Percentiles rank a stretch among this genome's conserved stretches.
These are phyloP conservation scores for Lacerta viridis DNA, from an alignment of 2,797 vertebrate species.

Conservation along the genomic window DNA sequence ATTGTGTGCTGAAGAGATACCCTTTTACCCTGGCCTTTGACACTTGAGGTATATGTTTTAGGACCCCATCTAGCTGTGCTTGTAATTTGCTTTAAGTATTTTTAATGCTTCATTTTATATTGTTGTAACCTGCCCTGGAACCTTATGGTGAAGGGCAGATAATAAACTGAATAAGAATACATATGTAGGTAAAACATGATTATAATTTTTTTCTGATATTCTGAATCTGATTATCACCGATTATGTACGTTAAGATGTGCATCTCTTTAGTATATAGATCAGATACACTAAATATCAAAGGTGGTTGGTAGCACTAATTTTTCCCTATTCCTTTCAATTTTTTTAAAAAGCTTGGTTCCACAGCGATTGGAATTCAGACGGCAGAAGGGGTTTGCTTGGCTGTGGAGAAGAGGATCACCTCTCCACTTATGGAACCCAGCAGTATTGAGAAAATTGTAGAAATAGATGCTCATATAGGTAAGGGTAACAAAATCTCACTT, in stretches of 20 bases:
- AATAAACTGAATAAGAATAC: neutral
- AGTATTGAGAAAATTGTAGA: slow-evolving; percentile 99
- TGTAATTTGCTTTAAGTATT: no score
- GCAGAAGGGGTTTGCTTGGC: slow-evolving; percentile 96
- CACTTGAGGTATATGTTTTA: no score
- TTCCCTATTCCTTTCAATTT: slow-evolving; percentile 41
- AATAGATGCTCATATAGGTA: slow-evolving; percentile 97
- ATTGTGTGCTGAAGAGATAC: no score
- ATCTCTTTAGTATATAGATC: neutral
- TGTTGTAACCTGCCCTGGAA: no score
- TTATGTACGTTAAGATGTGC: neutral
- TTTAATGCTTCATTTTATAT: no score
- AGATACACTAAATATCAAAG: neutral
- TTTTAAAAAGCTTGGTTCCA: slow-evolving; percentile 91
- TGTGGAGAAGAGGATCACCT: slow-evolving; percentile 98
- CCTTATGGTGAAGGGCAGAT: no score
- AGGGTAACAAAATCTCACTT: slow-evolving; percentile 14
- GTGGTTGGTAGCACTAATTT: neutral
- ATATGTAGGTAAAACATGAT: neutral
- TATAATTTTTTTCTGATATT: slow-evolving; percentile 1
- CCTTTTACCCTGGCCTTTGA: no score
- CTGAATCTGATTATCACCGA: neutral
- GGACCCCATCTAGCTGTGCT: no score
- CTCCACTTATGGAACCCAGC: slow-evolving; percentile 97
- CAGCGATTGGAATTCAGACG: slow-evolving; percentile 98